phyloP scores from a whole-genome alignment of 2,797 vertebrate genomes.

The Coregonus sp. region DNA sequence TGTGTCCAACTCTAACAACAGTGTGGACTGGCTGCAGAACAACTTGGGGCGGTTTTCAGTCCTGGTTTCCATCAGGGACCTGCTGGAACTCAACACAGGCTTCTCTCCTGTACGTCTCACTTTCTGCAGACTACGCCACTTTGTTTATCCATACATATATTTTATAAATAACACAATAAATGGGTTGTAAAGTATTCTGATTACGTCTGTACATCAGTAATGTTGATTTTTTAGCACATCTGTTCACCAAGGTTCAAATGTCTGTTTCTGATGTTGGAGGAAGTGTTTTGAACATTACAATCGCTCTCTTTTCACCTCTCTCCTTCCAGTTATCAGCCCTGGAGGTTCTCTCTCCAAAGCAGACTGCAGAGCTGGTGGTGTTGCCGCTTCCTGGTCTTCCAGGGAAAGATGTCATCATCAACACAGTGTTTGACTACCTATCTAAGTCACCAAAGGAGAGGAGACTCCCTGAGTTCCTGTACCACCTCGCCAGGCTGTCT shows the following conservation, averaged over 20 bases:
- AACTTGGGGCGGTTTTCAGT: slow-evolving; percentile 67
- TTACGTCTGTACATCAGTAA: background rate
- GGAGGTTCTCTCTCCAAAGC: slow-evolving; percentile 52
- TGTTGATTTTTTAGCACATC: background rate
- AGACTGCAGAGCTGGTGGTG: slow-evolving; percentile 63
- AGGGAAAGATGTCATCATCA: slow-evolving; percentile 51
- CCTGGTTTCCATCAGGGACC: slow-evolving; percentile 44
- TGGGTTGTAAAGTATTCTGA: background rate
- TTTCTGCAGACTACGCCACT: background rate
- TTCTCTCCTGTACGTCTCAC: slow-evolving; percentile 61
- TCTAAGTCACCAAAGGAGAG: slow-evolving; percentile 7
- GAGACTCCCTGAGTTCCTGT: slow-evolving; percentile 48
- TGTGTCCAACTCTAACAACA: slow-evolving; percentile 44
- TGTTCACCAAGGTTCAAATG: too few species aligned
- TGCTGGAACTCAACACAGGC: slow-evolving; percentile 59
- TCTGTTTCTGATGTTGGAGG: background rate
- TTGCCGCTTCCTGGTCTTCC: slow-evolving; percentile 32
- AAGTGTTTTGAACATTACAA: background rate
- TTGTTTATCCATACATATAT: too few species aligned
- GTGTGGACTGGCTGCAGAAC: slow-evolving; percentile 55
- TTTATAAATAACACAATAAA: background rate
- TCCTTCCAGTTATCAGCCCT: slow-evolving; percentile 61
- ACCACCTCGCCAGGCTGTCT: slow-evolving; percentile 30
- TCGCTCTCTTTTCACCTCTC: background rate
- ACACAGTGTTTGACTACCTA: slow-evolving; percentile 59